phyloP scores from a whole-genome alignment of 1,140 invertebrate genomes.

The Meteorus sp. region DNA sequence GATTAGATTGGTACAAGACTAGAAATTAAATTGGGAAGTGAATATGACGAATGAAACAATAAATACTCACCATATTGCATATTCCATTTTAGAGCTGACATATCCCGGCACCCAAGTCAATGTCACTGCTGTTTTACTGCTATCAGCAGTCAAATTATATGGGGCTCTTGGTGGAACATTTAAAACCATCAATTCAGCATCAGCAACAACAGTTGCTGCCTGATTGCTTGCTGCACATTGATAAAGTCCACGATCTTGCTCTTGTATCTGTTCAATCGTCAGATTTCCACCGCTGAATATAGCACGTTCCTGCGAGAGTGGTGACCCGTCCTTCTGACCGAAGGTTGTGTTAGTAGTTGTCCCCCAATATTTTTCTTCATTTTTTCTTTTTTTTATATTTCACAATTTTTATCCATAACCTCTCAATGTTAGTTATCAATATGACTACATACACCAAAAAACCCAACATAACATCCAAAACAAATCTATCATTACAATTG shows the following conservation, averaged over 20 bases:
- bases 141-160: constrained; percentile 82
- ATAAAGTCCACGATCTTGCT: constrained; percentile 88
- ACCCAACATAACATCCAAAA: background rate
- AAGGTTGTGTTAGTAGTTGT: constrained; percentile 27
- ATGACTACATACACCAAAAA: background rate
- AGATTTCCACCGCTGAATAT: constrained; percentile 80
- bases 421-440: constrained; percentile 13
- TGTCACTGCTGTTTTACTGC: constrained; percentile 76
- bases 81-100: constrained; percentile 78
- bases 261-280: constrained; percentile 78
- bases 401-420: constrained; percentile 3
- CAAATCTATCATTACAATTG: too few relatives aligned
- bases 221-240: constrained; percentile 91
- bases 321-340: constrained; percentile 68
- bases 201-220: constrained; percentile 83
- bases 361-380: background rate
- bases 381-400: constrained; percentile 12
- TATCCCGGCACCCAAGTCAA: constrained; percentile 87
- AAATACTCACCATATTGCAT: constrained; percentile 77
- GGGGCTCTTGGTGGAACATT: constrained; percentile 87
- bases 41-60: background rate
- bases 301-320: constrained; percentile 71
- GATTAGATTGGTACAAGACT: too few relatives aligned
- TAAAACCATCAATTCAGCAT: constrained; percentile 86
- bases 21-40: background rate